These are phyloP conservation scores for Raja brachyura DNA, from an alignment of 2,113 vertebrate species.

Conservation along the genomic window DNA sequence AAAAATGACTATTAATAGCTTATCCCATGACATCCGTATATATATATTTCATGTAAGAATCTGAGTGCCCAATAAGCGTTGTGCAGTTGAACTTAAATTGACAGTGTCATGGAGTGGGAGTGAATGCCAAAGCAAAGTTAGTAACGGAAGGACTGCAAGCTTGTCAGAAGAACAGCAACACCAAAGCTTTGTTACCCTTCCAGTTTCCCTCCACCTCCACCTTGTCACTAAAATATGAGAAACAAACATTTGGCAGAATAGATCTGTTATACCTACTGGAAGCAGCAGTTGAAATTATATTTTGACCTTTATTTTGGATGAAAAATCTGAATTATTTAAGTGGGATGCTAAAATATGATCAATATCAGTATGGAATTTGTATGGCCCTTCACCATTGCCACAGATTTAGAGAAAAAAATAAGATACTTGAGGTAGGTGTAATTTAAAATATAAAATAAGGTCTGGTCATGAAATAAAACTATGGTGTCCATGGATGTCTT, in stretches of 20 bases:
- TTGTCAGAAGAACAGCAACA: background rate
- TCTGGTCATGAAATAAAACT: background rate
- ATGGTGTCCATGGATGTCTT: too few species aligned
- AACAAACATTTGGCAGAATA: background rate
- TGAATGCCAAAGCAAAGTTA: background rate
- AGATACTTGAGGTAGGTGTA: background rate
- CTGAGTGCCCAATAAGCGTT: background rate
- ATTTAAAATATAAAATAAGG: background rate
- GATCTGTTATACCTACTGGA: background rate
- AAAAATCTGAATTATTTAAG: conserved; percentile 10
- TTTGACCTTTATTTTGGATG: background rate
- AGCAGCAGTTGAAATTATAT: background rate
- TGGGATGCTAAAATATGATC: background rate
- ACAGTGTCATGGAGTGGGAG: background rate
- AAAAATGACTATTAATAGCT: background rate
- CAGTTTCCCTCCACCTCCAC: background rate
- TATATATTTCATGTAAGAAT: background rate
- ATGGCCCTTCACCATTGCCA: background rate
- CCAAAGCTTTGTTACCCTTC: background rate
- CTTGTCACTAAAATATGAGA: background rate
- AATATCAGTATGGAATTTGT: too few species aligned
- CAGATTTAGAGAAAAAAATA: background rate
- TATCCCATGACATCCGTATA: background rate
- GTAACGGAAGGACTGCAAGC: background rate
- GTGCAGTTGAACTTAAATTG: background rate